Evolutionary conservation across 2,888 invertebrate genomes (phyloP).

Genomic region (Pycnomerus fuliginosus): DNA sequence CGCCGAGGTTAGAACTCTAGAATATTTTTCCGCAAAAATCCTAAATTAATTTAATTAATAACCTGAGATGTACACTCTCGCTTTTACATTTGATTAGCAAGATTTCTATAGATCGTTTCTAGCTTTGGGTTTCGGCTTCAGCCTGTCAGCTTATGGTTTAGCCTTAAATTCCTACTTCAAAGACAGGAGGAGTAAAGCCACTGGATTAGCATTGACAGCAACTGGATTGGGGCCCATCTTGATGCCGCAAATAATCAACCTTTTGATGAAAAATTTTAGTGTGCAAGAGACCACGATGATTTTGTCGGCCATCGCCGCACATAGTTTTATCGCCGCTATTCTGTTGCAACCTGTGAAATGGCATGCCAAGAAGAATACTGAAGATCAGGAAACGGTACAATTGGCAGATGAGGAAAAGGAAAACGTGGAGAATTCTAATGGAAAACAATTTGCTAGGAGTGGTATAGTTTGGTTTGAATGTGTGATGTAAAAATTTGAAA

Average conservation of each 20-base stretch:
- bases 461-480: background rate
- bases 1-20: no score
- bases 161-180: conserved; percentile 68
- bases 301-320: conserved; percentile 61
- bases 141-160: conserved; percentile 62
- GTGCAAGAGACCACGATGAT: conserved; percentile 64
- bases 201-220: conserved; percentile 63
- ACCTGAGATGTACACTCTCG: no score
- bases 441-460: background rate
- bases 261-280: conserved; percentile 58
- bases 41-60: no score
- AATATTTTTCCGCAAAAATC: no score
- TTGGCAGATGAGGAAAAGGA: conserved; percentile 2
- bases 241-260: conserved; percentile 63
- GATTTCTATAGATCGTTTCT: no score
- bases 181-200: conserved; percentile 61
- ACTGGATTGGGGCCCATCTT: conserved; percentile 67
- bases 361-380: conserved; percentile 55
- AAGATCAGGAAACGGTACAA: conserved; percentile 10
- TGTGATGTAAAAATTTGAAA: background rate
- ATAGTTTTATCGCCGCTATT: conserved; percentile 61
- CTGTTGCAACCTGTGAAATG: conserved; percentile 68
- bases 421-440: background rate
- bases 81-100: no score
- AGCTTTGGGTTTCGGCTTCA: conserved; percentile 64